phyloP scores from a whole-genome alignment of 2,113 vertebrate species.

The Chloropsis cyanopogon region DNA sequence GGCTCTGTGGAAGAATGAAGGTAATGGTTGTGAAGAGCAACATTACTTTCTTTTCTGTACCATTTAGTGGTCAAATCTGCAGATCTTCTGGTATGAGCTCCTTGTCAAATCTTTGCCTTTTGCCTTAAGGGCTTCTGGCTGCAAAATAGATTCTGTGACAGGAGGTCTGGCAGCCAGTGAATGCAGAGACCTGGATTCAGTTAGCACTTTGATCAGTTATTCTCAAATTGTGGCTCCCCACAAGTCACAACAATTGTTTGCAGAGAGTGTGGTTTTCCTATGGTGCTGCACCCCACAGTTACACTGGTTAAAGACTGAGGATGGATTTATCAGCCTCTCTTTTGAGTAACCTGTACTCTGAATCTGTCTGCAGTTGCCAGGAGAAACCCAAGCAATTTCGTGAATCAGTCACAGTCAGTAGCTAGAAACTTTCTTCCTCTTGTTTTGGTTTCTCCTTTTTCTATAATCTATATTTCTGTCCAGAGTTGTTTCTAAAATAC shows the following conservation, averaged over 20 bases:
- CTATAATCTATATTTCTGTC: not conserved
- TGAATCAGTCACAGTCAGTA: not conserved
- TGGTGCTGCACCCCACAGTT: not conserved
- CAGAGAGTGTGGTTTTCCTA: not conserved
- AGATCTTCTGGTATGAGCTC: not conserved
- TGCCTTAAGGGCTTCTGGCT: not conserved
- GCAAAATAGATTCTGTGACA: not conserved
- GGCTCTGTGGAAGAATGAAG: conserved; percentile 89
- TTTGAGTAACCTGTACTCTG: not conserved
- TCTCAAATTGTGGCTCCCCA: not conserved
- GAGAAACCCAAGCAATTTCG: not conserved
- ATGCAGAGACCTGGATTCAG: not conserved
- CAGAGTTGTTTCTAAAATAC: not conserved
- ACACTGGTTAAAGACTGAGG: not conserved
- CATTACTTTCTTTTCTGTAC: not conserved
- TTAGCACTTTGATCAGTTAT: not conserved
- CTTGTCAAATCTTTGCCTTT: not conserved
- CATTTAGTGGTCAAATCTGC: not conserved
- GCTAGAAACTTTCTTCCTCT: not conserved
- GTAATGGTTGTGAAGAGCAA: conserved; percentile 59
- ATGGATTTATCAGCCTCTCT: not conserved
- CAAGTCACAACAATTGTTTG: not conserved
- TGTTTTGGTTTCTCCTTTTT: not conserved
- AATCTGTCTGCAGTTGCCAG: not conserved
- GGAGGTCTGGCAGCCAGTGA: not conserved